A percentile compares a stretch with the other conserved stretches of the same genome.
phyloP scores from a whole-genome alignment of 2,888 invertebrate genomes.

The Endotricha flammealis region DNA sequence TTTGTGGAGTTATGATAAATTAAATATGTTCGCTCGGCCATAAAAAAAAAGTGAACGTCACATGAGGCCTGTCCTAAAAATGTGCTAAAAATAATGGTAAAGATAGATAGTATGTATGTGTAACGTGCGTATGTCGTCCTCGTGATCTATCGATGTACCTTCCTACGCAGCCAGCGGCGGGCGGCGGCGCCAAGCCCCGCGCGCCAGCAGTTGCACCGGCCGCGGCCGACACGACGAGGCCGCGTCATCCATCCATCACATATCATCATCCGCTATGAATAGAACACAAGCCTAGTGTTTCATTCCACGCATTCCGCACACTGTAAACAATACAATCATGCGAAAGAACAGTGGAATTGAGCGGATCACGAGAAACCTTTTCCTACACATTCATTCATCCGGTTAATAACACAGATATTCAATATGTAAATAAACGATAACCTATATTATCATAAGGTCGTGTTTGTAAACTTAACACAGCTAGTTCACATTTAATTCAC shows the following conservation, averaged over 20 bases:
- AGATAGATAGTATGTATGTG: slow-evolving; percentile 5
- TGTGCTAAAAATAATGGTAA: not conserved
- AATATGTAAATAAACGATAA: slow-evolving; percentile 44
- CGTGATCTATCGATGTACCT: slow-evolving; percentile 18
- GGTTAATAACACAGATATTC: slow-evolving; percentile 40
- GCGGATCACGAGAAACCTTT: slow-evolving; percentile 33
- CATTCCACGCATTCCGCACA: slow-evolving; percentile 63
- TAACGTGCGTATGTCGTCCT: slow-evolving; percentile 10
- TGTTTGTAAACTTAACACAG: slow-evolving; percentile 58
- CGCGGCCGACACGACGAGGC: slow-evolving; percentile 52
- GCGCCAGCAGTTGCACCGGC: slow-evolving; percentile 8
- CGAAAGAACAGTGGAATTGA: slow-evolving; percentile 31
- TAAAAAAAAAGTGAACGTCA: too few species aligned
- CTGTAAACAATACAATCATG: slow-evolving; percentile 55
- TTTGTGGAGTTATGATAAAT: too few species aligned
- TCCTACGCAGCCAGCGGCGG: slow-evolving; percentile 15
- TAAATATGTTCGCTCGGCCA: too few species aligned
- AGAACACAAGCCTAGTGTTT: slow-evolving; percentile 56
- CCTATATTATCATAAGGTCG: slow-evolving; percentile 49
- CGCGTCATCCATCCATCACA: slow-evolving; percentile 71
- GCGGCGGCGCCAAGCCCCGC: slow-evolving; percentile 24
- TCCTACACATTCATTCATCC: slow-evolving; percentile 42
- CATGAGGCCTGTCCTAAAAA: slow-evolving; percentile 19
- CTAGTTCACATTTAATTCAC: slow-evolving; percentile 39
- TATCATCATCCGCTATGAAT: slow-evolving; percentile 67